Evolutionary conservation across 2,113 vertebrate species (phyloP).

Genomic region (Acanthisitta chloris): DNA sequence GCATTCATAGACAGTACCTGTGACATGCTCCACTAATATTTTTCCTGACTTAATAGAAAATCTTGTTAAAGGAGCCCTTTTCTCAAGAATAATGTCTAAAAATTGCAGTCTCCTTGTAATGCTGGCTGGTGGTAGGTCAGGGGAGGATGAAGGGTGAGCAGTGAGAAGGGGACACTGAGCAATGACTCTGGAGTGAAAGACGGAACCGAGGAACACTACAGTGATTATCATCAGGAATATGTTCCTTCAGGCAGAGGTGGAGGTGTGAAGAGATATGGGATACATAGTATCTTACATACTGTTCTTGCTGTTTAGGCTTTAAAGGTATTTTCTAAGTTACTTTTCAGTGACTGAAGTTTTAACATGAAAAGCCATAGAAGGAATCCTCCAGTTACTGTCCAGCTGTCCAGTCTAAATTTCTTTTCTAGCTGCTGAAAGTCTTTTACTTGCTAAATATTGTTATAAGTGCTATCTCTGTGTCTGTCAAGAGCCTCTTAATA

Average conservation of each 20-base stretch:
- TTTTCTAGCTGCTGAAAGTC: not conserved
- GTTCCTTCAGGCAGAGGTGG: not conserved
- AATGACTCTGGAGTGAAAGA: not conserved
- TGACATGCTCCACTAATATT: not conserved
- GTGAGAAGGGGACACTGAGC: not conserved
- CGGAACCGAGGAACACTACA: not conserved
- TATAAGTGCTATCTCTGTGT: not conserved
- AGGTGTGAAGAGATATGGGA: not conserved
- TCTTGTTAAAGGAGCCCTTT: not conserved
- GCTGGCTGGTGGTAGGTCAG: not conserved
- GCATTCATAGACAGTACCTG: not conserved
- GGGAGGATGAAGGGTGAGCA: not conserved
- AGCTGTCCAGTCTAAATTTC: not conserved
- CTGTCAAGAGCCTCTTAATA: not conserved
- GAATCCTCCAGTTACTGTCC: not conserved
- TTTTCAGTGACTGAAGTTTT: not conserved
- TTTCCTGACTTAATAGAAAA: not conserved
- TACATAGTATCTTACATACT: fast-evolving
- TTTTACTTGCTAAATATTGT: not conserved
- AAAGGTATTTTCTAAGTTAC: not conserved
- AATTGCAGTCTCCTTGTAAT: not conserved
- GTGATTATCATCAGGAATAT: not conserved
- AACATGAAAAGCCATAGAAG: not conserved
- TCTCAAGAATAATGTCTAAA: not conserved
- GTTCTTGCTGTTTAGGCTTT: not conserved